Evolutionary conservation across 2,113 vertebrate species (phyloP), one percentile per base, ranked within the genome.

Genomic region (Cryptoleucopteryx plumbea): DNA sequence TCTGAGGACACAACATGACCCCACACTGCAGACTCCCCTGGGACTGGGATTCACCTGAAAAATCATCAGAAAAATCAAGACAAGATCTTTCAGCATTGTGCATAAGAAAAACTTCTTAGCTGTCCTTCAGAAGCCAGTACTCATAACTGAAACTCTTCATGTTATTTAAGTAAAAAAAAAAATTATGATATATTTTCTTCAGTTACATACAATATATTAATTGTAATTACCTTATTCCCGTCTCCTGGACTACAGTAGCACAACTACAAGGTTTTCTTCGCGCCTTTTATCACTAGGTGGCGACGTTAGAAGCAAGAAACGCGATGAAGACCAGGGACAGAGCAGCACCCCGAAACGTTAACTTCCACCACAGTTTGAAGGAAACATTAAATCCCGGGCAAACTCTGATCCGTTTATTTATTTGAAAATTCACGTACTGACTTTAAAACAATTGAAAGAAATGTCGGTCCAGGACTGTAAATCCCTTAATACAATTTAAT

Each of bases 251-350:
- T 21, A 5, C 13, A 50, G 13, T 1, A 42, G 12, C 6, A 19
- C 15, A 68, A 11, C 16, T 6, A 17, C 18, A 18, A 58, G 48
- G 53, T 55, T 72, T 88, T 26, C 34, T 90, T 87, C 38, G 10
- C 5, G 16, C n/a, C 18, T 80, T 59, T 31, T 63, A 56, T 58
- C 97, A 93, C 93, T 91, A 96, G 96, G 68, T 96, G 96, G 96
- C 95, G 84, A 82, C 26, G 13, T 80, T 43, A 67, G 84, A 88
- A 95, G 66, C 9, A 56, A 87, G 48, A 94, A 94, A 40, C 3
- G 8, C 4, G 3, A 45, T 20, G 53, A 34, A 56, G 20, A 63
- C 1, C 23, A 2, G 9, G 18, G 10, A 68, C 34, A 38, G 22
- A 26, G 9, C 18, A 62, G 50, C 31, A 31, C 13, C 11, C 31